These are phyloP conservation scores for Amphilophus citrinellus DNA, from an alignment of 2,113 vertebrate species.

Conservation along the genomic window DNA sequence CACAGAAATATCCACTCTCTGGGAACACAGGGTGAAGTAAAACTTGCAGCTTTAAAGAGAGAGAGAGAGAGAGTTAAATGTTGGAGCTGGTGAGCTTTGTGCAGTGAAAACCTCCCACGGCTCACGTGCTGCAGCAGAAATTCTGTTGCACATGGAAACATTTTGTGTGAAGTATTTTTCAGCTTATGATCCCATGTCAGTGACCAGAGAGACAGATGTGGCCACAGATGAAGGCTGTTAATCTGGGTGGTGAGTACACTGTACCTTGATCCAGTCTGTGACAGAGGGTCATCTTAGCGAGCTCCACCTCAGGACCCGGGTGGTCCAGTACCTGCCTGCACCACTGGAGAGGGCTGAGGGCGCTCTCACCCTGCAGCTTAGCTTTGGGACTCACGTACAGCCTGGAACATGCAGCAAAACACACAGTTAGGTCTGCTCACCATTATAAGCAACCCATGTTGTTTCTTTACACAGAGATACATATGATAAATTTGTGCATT, in stretches of 20 bases:
- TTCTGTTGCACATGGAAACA: conserved; percentile 30
- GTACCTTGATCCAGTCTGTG: conserved; percentile 98
- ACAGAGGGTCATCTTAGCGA: conserved; percentile 92
- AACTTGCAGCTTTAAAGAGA: conserved; percentile 7
- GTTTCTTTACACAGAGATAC: neutral
- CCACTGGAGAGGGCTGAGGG: conserved; percentile 91
- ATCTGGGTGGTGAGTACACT: conserved; percentile 21
- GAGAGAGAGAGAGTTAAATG: neutral
- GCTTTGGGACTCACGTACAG: conserved; percentile 89
- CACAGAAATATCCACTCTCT: conserved; percentile 34
- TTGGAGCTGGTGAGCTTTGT: neutral
- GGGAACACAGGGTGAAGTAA: conserved; percentile 9
- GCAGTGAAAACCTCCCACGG: conserved; percentile 17
- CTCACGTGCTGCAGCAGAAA: conserved; percentile 13
- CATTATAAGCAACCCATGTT: neutral
- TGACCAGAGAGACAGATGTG: conserved; percentile 36
- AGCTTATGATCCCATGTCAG: conserved; percentile 54
- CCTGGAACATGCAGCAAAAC: conserved; percentile 78
- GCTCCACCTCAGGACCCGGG: conserved; percentile 91
- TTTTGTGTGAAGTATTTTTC: conserved; percentile 18
- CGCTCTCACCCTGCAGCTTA: conserved; percentile 78
- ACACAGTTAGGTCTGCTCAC: conserved; percentile 16
- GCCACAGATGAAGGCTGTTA: conserved; percentile 17
- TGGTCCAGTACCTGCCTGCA: conserved; percentile 94
- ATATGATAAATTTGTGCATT: neutral